Evolutionary conservation across 37 sponge, comb jelly and placozoan genomes (phyloP).

Genomic region (Diacarnus erythraeanus): DNA sequence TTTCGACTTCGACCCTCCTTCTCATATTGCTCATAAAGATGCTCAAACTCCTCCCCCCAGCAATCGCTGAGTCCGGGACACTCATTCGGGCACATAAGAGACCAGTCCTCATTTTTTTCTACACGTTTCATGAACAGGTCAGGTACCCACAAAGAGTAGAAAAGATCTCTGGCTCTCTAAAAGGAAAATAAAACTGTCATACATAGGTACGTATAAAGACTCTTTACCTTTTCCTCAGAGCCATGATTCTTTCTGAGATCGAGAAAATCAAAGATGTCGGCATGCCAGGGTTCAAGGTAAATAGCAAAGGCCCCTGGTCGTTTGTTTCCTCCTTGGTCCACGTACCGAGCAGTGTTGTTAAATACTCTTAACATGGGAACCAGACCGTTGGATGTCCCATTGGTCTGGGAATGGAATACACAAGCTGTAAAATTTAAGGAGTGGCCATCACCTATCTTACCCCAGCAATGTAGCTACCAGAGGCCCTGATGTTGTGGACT

Average conservation of each 20-base stretch:
- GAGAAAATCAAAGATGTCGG: conserved; percentile 94
- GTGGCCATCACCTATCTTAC: conserved; percentile 47
- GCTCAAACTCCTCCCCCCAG: conserved; percentile 97
- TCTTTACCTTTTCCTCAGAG: conserved; percentile 84
- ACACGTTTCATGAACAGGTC: conserved; percentile 98
- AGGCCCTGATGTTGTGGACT: conserved; percentile 87
- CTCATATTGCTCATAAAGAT: conserved; percentile 90
- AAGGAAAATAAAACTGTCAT: background rate
- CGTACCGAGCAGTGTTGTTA: conserved; percentile 98
- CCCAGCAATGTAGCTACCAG: conserved; percentile 98
- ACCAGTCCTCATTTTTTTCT: conserved; percentile 84
- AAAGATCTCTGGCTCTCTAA: conserved; percentile 93
- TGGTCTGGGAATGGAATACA: conserved; percentile 89
- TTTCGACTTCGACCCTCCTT: conserved; percentile 73
- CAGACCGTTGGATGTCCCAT: conserved; percentile 95
- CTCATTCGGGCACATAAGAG: conserved; percentile 97
- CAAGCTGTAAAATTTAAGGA: too few species aligned
- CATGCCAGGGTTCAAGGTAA: conserved; percentile 99
- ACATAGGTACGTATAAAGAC: background rate
- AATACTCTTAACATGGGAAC: conserved; percentile 97
- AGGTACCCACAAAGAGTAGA: conserved; percentile 97
- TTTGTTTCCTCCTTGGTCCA: conserved; percentile 99
- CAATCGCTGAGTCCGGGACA: conserved; percentile 90
- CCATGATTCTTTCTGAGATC: conserved; percentile 98
- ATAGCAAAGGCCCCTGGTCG: conserved; percentile 99